These are phyloP conservation scores for Acromyrmex charruanus DNA, from an alignment of 1,140 invertebrate genomes.

Conservation along the genomic window DNA sequence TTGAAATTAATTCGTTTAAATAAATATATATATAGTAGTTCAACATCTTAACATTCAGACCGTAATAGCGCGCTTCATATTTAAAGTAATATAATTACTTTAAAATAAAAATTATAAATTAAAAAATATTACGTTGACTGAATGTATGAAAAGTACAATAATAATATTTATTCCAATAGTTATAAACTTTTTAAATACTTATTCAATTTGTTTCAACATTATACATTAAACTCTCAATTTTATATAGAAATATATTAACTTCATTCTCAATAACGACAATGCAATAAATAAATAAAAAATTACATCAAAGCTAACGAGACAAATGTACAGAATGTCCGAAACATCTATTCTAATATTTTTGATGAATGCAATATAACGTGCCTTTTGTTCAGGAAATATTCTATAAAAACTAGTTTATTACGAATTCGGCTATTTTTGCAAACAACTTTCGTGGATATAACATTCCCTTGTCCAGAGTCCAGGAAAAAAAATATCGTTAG, in stretches of 20 bases:
- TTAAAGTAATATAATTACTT: too few species aligned
- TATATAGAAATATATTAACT: neutral
- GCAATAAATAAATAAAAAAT: conserved; percentile 8
- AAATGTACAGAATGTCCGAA: neutral
- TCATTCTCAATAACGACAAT: neutral
- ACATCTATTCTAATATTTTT: neutral
- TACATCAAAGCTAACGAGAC: neutral
- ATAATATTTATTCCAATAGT: neutral
- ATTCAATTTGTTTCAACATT: neutral
- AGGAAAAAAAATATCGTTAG: conserved; percentile 32
- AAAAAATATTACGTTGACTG: too few species aligned
- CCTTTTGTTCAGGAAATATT: neutral
- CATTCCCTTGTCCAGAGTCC: neutral
- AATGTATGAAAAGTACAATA: neutral
- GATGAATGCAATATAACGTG: neutral
- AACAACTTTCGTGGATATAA: conserved; percentile 19
- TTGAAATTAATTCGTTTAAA: too few species aligned
- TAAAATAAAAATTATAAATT: too few species aligned
- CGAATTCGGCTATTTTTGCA: conserved; percentile 3
- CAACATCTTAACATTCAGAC: too few species aligned
- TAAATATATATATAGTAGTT: too few species aligned
- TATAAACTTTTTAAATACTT: neutral
- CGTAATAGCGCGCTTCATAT: too few species aligned
- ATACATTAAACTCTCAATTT: neutral
- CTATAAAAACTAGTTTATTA: conserved; percentile 4